Evolutionary conservation across 2,113 vertebrate genomes (phyloP).

Genomic region (Hucho hucho): DNA sequence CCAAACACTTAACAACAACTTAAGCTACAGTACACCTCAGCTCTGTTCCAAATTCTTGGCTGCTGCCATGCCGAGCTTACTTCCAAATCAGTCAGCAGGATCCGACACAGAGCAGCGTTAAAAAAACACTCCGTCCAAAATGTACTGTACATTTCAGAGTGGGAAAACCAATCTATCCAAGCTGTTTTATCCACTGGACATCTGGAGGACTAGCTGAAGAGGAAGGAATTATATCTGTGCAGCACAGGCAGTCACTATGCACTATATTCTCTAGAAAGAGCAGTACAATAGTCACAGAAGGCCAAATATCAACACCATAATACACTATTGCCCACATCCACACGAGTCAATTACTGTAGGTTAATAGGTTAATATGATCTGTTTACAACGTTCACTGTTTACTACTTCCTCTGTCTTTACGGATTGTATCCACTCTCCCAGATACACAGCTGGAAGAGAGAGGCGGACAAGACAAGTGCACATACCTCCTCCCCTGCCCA

Average conservation of each 20-base stretch:
- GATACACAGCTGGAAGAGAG: neutral
- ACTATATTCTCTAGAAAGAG: neutral
- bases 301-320: neutral
- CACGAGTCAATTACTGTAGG: neutral
- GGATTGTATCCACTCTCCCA: neutral
- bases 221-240: neutral
- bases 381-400: no score
- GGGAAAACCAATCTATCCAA: constrained; percentile 27
- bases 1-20: constrained; percentile 24
- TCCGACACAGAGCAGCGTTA: constrained; percentile 20
- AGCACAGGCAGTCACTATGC: neutral
- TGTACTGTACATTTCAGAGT: constrained; percentile 16
- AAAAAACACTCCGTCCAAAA: constrained; percentile 31
- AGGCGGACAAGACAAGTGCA: neutral
- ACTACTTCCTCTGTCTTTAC: neutral
- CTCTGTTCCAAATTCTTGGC: constrained; percentile 36
- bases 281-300: neutral
- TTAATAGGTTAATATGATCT: neutral
- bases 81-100: constrained; percentile 49
- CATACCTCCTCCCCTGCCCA: neutral
- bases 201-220: constrained; percentile 16
- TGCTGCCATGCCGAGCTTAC: constrained; percentile 27
- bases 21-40: constrained; percentile 30
- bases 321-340: neutral
- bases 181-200: constrained; percentile 25